These are phyloP conservation scores for Pandemis cinnamomeana DNA, from an alignment of 2,888 invertebrate genomes.

Conservation along the genomic window DNA sequence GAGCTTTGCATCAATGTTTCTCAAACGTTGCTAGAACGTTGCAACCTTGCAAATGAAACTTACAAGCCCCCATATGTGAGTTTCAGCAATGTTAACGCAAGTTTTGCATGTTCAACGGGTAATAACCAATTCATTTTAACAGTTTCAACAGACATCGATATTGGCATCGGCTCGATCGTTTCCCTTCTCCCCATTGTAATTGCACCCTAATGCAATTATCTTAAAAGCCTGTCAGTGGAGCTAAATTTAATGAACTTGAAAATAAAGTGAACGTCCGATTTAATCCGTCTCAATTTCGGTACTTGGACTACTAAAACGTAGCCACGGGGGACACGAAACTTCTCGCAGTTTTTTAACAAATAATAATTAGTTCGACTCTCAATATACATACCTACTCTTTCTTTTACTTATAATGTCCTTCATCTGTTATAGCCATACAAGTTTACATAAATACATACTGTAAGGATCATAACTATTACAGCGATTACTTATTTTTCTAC, in stretches of 20 bases:
- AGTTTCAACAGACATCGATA: constrained; percentile 29
- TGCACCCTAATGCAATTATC: constrained; percentile 77
- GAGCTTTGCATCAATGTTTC: too few relatives aligned
- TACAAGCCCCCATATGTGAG: too few relatives aligned
- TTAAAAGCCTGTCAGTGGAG: constrained; percentile 81
- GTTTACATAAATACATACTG: too few relatives aligned
- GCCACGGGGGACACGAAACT: constrained; percentile 46
- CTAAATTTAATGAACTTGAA: constrained; percentile 79
- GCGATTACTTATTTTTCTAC: too few relatives aligned
- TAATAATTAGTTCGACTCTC: neutral
- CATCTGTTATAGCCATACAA: too few relatives aligned
- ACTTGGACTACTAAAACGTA: constrained; percentile 47
- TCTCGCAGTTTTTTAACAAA: constrained; percentile 8
- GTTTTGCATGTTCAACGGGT: too few relatives aligned
- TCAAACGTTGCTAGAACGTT: too few relatives aligned
- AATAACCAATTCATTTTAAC: constrained; percentile 31
- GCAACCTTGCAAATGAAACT: too few relatives aligned
- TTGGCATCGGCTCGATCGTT: constrained; percentile 37
- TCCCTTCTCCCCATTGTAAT: constrained; percentile 64
- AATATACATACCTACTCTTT: neutral
- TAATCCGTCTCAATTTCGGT: constrained; percentile 60
- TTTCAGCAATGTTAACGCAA: too few relatives aligned
- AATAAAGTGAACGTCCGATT: constrained; percentile 75
- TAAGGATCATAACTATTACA: too few relatives aligned
- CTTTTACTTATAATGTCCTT: too few relatives aligned